A percentile compares a stretch with the other conserved stretches of the same genome.
These are phyloP conservation scores for Sylvia atricapilla DNA, from an alignment of 2,113 vertebrate species.

Conservation along the genomic window DNA sequence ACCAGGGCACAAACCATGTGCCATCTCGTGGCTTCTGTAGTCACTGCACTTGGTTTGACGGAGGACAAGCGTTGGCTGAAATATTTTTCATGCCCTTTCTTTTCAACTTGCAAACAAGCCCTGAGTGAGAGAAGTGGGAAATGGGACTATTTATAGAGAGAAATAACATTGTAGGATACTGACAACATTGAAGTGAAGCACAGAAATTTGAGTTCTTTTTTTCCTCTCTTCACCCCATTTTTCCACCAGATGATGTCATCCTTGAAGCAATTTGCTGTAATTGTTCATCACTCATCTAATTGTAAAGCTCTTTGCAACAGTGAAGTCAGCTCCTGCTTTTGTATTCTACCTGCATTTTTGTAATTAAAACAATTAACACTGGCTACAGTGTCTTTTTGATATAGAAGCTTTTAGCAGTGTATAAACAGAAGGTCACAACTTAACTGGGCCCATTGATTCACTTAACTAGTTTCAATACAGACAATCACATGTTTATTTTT, in stretches of 20 bases:
- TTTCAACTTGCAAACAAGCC: neutral
- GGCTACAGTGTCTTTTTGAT: neutral
- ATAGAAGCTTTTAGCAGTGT: neutral
- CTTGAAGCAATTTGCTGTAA: neutral
- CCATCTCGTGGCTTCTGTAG: conserved; percentile 66
- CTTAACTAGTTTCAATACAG: neutral
- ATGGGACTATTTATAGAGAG: neutral
- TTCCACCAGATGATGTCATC: neutral
- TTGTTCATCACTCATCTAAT: neutral
- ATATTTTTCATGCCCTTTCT: neutral
- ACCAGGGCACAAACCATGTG: conserved; percentile 12
- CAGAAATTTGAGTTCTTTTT: neutral
- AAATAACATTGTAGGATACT: fast-evolving
- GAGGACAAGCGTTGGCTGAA: neutral
- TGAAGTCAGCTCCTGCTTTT: neutral
- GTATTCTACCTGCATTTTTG: neutral
- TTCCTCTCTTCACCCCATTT: neutral
- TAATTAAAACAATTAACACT: conserved; percentile 4
- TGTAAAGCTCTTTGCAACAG: neutral
- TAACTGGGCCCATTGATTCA: neutral
- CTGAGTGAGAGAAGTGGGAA: neutral
- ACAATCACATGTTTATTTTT: neutral
- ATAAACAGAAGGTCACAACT: neutral
- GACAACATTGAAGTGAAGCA: neutral
- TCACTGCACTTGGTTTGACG: conserved; percentile 15